Evolutionary conservation across 2,888 invertebrate genomes (phyloP).

Genomic region (Tolmerus cingulatus): DNA sequence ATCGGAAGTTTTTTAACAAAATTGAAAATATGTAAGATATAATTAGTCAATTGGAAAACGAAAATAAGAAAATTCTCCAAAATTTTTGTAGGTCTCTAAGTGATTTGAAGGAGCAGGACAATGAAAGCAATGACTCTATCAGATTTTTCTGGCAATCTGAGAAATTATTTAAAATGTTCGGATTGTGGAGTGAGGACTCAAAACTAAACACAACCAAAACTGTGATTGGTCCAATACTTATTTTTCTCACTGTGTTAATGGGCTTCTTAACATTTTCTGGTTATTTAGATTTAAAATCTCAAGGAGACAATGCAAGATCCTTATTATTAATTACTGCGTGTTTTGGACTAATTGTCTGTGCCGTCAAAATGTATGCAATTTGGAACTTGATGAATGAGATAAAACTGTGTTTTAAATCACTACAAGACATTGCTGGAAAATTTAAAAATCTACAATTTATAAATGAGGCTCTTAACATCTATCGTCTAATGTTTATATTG

Average conservation of each 20-base stretch:
- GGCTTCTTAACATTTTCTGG: neutral
- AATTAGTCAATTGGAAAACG: no score
- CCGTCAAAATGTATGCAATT: neutral
- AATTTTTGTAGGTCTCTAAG: no score
- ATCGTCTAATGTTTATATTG: neutral
- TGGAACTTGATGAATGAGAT: neutral
- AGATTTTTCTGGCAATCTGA: no score
- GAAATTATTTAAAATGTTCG: no score
- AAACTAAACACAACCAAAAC: no score
- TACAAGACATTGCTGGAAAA: no score
- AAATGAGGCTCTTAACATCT: neutral
- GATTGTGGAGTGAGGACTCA: no score
- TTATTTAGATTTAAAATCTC: neutral
- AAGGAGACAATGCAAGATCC: neutral
- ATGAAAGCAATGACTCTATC: no score
- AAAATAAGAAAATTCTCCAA: no score
- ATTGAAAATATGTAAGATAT: no score
- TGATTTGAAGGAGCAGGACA: no score
- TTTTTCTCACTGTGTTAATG: neutral
- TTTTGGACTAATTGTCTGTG: neutral
- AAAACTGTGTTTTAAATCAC: neutral
- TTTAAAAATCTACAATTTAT: neutral
- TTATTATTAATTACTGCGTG: neutral
- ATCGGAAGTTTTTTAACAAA: no score
- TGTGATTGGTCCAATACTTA: neutral